Percentiles rank a stretch among this genome's conserved stretches.
These are phyloP conservation scores for Halictus ligatus DNA, from an alignment of 2,888 invertebrate species.

Conservation along the genomic window DNA sequence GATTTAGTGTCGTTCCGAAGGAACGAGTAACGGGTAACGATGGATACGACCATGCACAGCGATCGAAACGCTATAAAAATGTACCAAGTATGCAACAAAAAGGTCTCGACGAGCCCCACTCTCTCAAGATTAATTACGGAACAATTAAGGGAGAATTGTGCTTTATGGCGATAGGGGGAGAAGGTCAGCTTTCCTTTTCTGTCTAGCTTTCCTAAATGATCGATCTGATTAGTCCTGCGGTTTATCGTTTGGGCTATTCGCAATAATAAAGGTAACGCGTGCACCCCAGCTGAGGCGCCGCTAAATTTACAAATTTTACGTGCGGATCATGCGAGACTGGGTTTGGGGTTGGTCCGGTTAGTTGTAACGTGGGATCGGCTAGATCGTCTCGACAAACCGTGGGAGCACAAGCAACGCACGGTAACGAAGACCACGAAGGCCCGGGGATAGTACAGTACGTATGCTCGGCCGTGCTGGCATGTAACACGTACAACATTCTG, in stretches of 20 bases:
- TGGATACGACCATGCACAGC: not conserved
- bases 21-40: not conserved
- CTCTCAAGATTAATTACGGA: not conserved
- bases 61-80: not conserved
- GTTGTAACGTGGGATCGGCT: not conserved
- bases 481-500: constrained; percentile 69
- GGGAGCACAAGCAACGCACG: not conserved
- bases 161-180: not conserved
- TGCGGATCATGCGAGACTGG: not conserved
- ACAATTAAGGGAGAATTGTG: not conserved
- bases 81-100: not conserved
- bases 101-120: not conserved
- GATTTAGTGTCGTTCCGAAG: constrained; percentile 15
- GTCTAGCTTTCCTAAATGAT: not conserved
- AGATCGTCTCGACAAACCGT: not conserved
- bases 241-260: not conserved
- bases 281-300: not conserved
- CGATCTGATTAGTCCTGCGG: not conserved
- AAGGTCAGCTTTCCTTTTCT: too few species aligned
- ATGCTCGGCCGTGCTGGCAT: constrained; percentile 33
- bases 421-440: constrained; percentile 31
- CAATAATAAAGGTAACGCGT: not conserved
- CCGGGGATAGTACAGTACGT: not conserved
- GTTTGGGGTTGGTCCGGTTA: not conserved
- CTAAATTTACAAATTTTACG: not conserved